A percentile compares a stretch with the other conserved stretches of the same genome.
phyloP scores from a whole-genome alignment of 2,888 invertebrate species.

The Gerris lacustris region DNA sequence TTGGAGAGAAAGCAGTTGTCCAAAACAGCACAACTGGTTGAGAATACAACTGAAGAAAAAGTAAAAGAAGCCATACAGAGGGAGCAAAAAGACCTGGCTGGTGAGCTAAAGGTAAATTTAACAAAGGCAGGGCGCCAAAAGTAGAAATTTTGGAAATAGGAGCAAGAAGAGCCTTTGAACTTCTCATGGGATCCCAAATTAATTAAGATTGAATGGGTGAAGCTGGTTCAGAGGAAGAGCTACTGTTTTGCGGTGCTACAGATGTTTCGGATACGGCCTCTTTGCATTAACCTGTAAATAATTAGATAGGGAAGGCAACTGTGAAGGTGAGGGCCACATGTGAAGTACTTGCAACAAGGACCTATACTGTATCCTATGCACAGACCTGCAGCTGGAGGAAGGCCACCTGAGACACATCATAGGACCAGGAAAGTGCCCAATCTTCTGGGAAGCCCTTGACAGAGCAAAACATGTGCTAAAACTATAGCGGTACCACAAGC shows the following conservation, averaged over 20 bases:
- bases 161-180: background rate
- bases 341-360: constrained; percentile 20
- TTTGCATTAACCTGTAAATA: constrained; percentile 14
- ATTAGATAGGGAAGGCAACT: constrained; percentile 25
- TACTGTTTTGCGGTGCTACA: constrained; percentile 16
- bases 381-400: constrained; percentile 12
- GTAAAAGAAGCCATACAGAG: too few species aligned
- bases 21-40: background rate
- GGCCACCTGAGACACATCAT: constrained; percentile 1
- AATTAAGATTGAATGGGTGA: background rate
- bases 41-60: background rate
- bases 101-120: background rate
- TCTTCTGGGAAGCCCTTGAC: background rate
- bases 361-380: constrained; percentile 24
- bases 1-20: background rate
- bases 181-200: background rate
- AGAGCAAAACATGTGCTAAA: background rate
- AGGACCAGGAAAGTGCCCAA: background rate
- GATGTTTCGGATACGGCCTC: constrained; percentile 18
- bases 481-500: background rate
- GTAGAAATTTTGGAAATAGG: background rate
- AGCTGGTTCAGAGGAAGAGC: constrained; percentile 9
- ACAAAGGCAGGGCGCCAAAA: background rate
- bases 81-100: background rate
- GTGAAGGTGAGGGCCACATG: constrained; percentile 26